Conservation (phyloP, 2,888 invertebrate species). For the Lysandra bellargus region DNA sequence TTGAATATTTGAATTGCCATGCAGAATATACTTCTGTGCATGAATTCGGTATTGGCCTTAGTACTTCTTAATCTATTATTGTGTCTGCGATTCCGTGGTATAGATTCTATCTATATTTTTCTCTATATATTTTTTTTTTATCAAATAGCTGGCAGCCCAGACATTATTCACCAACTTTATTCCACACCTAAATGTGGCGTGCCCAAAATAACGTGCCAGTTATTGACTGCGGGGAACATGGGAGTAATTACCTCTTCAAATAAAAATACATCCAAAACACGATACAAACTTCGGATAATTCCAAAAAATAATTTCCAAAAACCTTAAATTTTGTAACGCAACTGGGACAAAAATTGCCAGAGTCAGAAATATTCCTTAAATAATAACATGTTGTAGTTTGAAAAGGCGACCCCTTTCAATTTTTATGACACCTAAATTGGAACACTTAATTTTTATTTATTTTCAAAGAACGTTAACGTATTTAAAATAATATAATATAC, state of each 20-base stretch:
- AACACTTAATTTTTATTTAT: neutral
- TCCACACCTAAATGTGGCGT: conserved; percentile 29
- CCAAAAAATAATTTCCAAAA: neutral
- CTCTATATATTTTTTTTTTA: neutral
- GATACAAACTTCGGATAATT: neutral
- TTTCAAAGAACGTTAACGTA: neutral
- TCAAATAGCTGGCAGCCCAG: conserved; percentile 4
- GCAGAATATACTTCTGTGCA: too few species aligned
- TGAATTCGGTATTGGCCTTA: too few species aligned
- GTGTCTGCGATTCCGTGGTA: too few species aligned
- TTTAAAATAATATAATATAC: too few species aligned
- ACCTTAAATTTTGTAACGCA: neutral
- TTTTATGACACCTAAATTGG: conserved; percentile 7
- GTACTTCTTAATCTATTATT: too few species aligned
- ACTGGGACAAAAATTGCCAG: neutral
- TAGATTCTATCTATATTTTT: too few species aligned
- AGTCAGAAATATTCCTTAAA: neutral
- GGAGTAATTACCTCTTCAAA: conserved; percentile 1
- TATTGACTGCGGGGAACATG: conserved; percentile 7
- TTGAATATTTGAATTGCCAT: too few species aligned
- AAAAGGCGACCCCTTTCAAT: neutral
- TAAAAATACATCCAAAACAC: neutral
- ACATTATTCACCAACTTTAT: conserved; percentile 18
- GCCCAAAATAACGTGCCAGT: conserved; percentile 27
- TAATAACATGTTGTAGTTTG: neutral